Percentiles rank a stretch among this genome's conserved stretches.
These are phyloP conservation scores for Idaea biselata DNA, from an alignment of 2,888 invertebrate species.

Conservation along the genomic window DNA sequence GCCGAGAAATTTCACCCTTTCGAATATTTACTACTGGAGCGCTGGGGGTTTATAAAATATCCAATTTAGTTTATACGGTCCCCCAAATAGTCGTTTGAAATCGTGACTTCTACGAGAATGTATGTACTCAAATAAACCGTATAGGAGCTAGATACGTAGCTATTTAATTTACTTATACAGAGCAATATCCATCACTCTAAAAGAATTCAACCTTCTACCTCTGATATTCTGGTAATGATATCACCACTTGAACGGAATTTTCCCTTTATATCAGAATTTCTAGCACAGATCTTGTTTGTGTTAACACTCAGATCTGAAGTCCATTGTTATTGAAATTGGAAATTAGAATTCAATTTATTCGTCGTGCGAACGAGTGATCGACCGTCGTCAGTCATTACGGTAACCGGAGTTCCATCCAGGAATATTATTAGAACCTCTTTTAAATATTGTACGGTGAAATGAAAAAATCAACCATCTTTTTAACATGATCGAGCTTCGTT, in stretches of 20 bases:
- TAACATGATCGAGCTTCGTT: neutral
- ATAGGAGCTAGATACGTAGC: neutral
- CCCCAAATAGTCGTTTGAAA: neutral
- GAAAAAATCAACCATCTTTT: slow-evolving; percentile 11
- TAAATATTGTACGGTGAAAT: slow-evolving; percentile 27
- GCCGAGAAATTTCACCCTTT: slow-evolving; percentile 1
- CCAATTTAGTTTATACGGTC: neutral
- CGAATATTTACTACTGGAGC: slow-evolving; percentile 1
- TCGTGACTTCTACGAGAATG: neutral
- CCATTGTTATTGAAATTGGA: slow-evolving; percentile 66
- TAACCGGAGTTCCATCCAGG: slow-evolving; percentile 15
- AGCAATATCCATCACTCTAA: neutral
- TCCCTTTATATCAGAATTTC: slow-evolving; percentile 39
- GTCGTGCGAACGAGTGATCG: slow-evolving; percentile 49
- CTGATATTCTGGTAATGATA: slow-evolving; percentile 1
- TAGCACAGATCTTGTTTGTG: slow-evolving; percentile 38
- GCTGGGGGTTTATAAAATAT: neutral
- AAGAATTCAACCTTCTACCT: neutral
- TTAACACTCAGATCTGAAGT: slow-evolving; percentile 46
- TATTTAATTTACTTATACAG: neutral
- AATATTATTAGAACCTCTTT: slow-evolving; percentile 38
- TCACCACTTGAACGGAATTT: slow-evolving; percentile 8
- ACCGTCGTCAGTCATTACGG: slow-evolving; percentile 48
- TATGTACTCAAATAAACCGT: neutral
- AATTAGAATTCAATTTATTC: slow-evolving; percentile 68